Conservation (phyloP, 2,888 invertebrate species). For the Mesorhabditis spiculigera region DNA sequence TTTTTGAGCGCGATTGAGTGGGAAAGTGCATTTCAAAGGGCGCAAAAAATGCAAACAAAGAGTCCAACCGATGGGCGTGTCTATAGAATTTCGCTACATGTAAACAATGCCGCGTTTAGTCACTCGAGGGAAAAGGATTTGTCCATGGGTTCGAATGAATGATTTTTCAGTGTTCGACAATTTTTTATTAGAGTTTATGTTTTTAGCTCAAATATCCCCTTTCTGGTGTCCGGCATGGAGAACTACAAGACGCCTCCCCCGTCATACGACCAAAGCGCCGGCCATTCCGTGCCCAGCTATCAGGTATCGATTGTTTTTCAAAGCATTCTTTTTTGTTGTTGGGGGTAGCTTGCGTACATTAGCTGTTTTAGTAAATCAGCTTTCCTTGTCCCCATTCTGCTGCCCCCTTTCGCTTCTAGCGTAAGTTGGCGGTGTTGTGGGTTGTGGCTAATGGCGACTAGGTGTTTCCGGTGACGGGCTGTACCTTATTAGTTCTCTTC, state of each 20-base stretch:
- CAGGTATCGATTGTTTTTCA: constrained; percentile 10
- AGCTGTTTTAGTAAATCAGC: not conserved
- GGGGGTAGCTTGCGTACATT: not conserved
- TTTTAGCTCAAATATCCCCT: not conserved
- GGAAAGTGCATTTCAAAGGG: constrained; percentile 17
- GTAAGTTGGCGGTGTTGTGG: not conserved
- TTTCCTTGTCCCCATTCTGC: constrained; percentile 9
- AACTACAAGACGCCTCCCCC: constrained; percentile 15
- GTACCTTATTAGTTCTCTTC: not conserved
- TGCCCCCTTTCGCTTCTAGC: not conserved
- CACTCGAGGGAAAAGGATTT: too few species aligned
- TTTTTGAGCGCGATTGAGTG: constrained; percentile 16
- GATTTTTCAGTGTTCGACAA: too few species aligned
- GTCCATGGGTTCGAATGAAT: too few species aligned
- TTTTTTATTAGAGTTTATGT: not conserved
- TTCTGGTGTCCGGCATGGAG: not conserved
- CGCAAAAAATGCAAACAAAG: too few species aligned
- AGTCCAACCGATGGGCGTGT: too few species aligned
- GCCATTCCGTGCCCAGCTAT: constrained; percentile 17
- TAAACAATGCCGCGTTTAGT: not conserved
- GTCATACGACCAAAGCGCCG: constrained; percentile 12
- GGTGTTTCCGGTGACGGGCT: not conserved
- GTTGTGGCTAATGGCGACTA: too few species aligned
- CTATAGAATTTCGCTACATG: not conserved
- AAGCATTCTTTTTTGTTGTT: too few species aligned